Conservation (phyloP, 2,113 vertebrate genomes). For the Cygnus atratus region DNA sequence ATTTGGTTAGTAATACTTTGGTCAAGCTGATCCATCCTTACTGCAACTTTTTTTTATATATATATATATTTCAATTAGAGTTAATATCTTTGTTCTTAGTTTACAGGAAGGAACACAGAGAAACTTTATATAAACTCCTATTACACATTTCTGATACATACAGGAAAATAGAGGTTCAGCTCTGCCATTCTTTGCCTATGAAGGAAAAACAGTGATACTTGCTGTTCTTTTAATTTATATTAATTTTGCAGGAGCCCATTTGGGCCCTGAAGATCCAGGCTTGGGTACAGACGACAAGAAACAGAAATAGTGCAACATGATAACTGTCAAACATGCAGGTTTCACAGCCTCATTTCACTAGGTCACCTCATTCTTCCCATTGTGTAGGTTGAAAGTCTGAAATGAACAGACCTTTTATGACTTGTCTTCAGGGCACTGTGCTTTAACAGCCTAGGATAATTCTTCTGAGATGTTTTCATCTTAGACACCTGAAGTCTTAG, state of each 20-base stretch:
- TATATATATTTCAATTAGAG: background rate
- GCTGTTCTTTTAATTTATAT: background rate
- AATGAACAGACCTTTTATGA: background rate
- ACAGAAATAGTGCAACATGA: background rate
- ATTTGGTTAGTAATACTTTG: background rate
- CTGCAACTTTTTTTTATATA: background rate
- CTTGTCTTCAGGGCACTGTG: background rate
- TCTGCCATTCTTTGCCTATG: background rate
- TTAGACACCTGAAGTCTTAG: background rate
- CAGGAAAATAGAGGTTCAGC: accelerated
- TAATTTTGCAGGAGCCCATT: background rate
- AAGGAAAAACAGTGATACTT: background rate
- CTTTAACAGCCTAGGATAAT: background rate
- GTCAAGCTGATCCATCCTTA: background rate
- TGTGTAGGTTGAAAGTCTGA: background rate
- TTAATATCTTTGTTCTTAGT: background rate
- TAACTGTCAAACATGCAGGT: background rate
- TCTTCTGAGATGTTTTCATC: background rate
- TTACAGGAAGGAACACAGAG: background rate
- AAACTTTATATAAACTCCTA: background rate
- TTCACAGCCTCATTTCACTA: background rate
- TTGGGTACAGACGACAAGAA: background rate
- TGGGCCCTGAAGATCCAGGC: background rate
- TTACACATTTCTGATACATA: background rate
- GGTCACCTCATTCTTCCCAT: background rate